Evolutionary conservation across 2,797 vertebrate genomes (phyloP).

Genomic region (Alfaro cultratus): DNA sequence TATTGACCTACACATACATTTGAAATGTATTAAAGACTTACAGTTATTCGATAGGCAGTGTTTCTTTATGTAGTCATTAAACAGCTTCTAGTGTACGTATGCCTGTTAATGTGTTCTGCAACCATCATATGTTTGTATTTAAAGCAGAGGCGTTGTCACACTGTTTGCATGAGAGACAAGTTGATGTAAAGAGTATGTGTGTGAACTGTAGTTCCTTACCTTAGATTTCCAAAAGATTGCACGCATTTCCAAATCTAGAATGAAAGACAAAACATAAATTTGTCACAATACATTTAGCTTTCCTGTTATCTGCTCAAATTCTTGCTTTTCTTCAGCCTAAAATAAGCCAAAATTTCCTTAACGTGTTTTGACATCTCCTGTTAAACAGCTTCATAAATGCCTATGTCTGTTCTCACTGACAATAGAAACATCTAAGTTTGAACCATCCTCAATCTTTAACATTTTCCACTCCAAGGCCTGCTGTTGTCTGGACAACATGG

Average conservation of each 20-base stretch:
- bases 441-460: too few species aligned
- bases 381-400: neutral
- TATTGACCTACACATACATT: conserved; percentile 37
- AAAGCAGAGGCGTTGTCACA: neutral
- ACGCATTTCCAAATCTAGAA: neutral
- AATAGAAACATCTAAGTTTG: too few species aligned
- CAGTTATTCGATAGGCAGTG: conserved; percentile 31
- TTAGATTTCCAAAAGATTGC: neutral
- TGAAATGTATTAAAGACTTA: conserved; percentile 46
- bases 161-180: neutral
- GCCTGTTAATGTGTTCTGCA: conserved; percentile 32
- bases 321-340: neutral
- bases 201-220: neutral
- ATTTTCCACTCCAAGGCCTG: too few species aligned
- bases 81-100: conserved; percentile 9
- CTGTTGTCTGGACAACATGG: neutral
- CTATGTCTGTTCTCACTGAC: too few species aligned
- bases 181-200: neutral
- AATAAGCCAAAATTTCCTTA: neutral
- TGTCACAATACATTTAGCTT: neutral
- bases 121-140: neutral
- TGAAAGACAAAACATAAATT: neutral
- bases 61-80: conserved; percentile 28
- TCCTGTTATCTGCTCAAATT: neutral
- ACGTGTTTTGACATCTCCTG: neutral